phyloP scores from a whole-genome alignment of 2,888 invertebrate genomes.

The Drosophila tanythrix region DNA sequence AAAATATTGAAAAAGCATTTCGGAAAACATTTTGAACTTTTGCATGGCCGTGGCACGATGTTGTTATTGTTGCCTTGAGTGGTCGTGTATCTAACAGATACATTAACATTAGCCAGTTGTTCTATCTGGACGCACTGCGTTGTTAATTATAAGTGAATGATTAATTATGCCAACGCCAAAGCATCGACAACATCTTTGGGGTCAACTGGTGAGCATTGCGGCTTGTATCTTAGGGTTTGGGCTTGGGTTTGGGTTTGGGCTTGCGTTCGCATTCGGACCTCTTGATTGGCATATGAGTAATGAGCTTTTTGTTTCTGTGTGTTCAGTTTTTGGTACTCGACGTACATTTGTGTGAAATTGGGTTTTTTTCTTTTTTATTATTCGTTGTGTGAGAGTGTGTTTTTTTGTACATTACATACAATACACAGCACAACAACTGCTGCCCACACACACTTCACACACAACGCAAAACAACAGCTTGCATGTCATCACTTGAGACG shows the following conservation, averaged over 20 bases:
- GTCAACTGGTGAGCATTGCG: conserved; percentile 53
- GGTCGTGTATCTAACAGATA: conserved; percentile 56
- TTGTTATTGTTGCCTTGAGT: conserved; percentile 16
- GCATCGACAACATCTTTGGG: conserved; percentile 60
- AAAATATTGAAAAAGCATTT: conserved; percentile 57
- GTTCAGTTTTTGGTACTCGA: conserved; percentile 29
- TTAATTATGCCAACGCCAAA: conserved; percentile 70
- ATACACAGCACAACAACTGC: conserved; percentile 39
- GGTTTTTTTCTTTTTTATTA: conserved; percentile 27
- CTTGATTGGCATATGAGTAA: conserved; percentile 80
- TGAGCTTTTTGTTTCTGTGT: conserved; percentile 76
- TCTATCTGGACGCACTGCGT: conserved; percentile 70
- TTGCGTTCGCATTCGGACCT: conserved; percentile 15
- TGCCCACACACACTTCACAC: conserved; percentile 44
- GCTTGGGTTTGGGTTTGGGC: conserved; percentile 1
- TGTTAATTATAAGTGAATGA: conserved; percentile 79
- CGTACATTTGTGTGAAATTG: conserved; percentile 73
- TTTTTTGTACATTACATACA: conserved; percentile 35
- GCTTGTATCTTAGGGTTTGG: conserved; percentile 36
- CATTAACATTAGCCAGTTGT: conserved; percentile 74
- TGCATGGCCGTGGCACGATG: conserved; percentile 40
- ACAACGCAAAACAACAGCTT: conserved; percentile 59
- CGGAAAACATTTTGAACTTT: conserved; percentile 69
- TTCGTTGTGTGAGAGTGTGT: background rate
- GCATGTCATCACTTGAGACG: conserved; percentile 74